Evolutionary conservation across 2,113 vertebrate species (phyloP), one percentile per base, ranked within the genome.

Genomic region (Thalassoma bifasciatum): DNA sequence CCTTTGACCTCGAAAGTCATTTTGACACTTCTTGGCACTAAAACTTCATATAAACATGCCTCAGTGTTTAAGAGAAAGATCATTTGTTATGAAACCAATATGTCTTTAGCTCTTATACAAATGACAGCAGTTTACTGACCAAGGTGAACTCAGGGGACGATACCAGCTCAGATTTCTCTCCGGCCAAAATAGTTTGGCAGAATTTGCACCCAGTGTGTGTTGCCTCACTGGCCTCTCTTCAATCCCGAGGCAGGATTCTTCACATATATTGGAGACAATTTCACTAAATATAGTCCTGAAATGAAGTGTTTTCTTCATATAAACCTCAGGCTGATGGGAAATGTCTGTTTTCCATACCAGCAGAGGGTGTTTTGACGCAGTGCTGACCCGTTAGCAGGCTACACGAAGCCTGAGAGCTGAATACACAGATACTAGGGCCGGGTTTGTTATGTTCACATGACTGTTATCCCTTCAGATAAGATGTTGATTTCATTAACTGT

Each of bases 181-280:
- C 7, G 59, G 65, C 68, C 64, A 74, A 88, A 90, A 88, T 73
- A 88, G 83, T 82, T 88, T 65, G 46, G 62, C 40, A 72, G 58
- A 24, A 73, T 76, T 69, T 76, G 38, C 56, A 54, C n/a, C 50
- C 19, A 50, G 42, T 19, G 37, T 17, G 71, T 59, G 63, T 71
- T 74, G 26, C 53, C 37, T 78, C 64, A 57, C 79, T 58, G 66
- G 65, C 46, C 34, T 50, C 44, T 65, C 44, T 49, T 73, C 7
- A 62, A 66, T 58, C 52, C 50, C 46, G 23, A 26, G 24, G 21
- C 46, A 42, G 30, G 51, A 8, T 26, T 40, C 52, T 67, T 69
- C 19, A 23, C 22, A 16, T n/a, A 9, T 51, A 37, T 40, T 72
- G 57, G 66, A 70, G 79, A 80, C 59, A 83, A 21, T 40, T 10